Conservation (phyloP, 2,888 invertebrate species). For the Drosophila longiperda region DNA sequence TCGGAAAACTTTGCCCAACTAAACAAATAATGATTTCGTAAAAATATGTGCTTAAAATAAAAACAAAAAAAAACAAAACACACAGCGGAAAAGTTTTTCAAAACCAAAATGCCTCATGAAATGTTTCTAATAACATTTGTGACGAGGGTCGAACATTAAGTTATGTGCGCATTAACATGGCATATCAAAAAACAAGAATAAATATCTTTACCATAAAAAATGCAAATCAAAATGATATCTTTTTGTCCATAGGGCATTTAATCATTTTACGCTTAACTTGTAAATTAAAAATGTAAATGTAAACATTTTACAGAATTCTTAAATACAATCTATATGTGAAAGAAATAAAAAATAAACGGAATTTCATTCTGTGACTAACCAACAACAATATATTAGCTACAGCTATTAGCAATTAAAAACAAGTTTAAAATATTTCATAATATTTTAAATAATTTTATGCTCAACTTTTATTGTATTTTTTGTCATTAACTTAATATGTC, state of each 20-base stretch:
- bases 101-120: slow-evolving; percentile 9
- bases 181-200: slow-evolving; percentile 26
- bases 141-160: slow-evolving; percentile 31
- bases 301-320: background rate
- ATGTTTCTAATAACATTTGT: slow-evolving; percentile 9
- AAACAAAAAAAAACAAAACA: slow-evolving; percentile 4
- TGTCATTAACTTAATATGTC: slow-evolving; percentile 33
- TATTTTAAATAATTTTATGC: slow-evolving; percentile 28
- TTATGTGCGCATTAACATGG: background rate
- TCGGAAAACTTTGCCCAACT: slow-evolving; percentile 28
- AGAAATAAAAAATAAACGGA: slow-evolving; percentile 30
- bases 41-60: slow-evolving; percentile 60
- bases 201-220: slow-evolving; percentile 3
- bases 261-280: background rate
- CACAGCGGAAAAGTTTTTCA: slow-evolving; percentile 56
- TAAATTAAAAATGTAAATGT: slow-evolving; percentile 27
- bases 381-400: background rate
- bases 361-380: background rate
- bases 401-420: slow-evolving; percentile 55
- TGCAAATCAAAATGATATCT: slow-evolving; percentile 16
- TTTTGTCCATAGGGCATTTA: background rate
- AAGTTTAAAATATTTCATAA: slow-evolving; percentile 29
- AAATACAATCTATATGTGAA: slow-evolving; percentile 16
- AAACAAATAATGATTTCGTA: slow-evolving; percentile 47
- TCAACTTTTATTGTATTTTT: slow-evolving; percentile 23